Evolutionary conservation across 2,888 invertebrate genomes (phyloP).

Genomic region (Prenolepis imparis): DNA sequence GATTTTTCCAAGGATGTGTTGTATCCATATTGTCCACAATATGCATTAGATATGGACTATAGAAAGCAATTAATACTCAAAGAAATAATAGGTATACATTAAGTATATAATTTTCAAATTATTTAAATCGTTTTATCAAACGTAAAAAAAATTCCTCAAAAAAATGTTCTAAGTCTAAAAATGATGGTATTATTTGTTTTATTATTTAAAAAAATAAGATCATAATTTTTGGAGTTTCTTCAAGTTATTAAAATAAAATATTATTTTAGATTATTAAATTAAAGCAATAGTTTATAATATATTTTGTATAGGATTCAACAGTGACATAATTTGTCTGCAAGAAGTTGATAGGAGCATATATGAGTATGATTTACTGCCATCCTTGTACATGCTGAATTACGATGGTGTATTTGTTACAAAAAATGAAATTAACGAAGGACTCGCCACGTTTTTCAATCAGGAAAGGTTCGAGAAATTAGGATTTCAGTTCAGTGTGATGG

Average conservation of each 20-base stretch:
- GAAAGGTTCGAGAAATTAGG: conserved; percentile 90
- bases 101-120: conserved; percentile 7
- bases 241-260: neutral
- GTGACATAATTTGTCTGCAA: conserved; percentile 96
- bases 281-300: conserved; percentile 20
- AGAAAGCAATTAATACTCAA: conserved; percentile 94
- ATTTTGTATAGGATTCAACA: conserved; percentile 92
- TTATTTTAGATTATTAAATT: neutral
- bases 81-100: conserved; percentile 91
- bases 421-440: conserved; percentile 92
- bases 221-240: neutral
- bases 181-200: neutral
- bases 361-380: conserved; percentile 89
- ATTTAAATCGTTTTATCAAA: conserved; percentile 52
- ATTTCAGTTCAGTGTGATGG: conserved; percentile 88
- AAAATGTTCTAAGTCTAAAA: neutral
- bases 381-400: conserved; percentile 88
- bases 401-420: conserved; percentile 90
- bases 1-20: conserved; percentile 91
- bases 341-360: conserved; percentile 96
- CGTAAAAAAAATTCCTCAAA: conserved; percentile 1
- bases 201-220: neutral
- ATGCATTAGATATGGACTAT: conserved; percentile 94
- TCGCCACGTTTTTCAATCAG: conserved; percentile 92
- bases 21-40: conserved; percentile 94